These are phyloP conservation scores for Drosophila albomicans DNA, from an alignment of 1,140 invertebrate species.

Conservation along the genomic window DNA sequence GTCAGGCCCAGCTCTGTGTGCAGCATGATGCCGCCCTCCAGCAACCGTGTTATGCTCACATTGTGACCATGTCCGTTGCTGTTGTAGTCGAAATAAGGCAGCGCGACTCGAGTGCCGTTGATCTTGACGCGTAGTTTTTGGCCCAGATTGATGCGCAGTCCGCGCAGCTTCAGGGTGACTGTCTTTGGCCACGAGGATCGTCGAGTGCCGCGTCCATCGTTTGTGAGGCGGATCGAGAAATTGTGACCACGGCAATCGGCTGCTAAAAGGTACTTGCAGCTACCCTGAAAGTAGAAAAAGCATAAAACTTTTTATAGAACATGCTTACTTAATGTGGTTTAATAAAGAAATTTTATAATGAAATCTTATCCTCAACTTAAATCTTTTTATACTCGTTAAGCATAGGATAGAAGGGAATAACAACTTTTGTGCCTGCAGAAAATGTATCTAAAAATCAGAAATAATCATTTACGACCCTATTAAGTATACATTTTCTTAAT, in stretches of 20 bases:
- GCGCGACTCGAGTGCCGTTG: constrained; percentile 89
- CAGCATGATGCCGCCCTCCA: constrained; percentile 89
- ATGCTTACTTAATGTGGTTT: neutral
- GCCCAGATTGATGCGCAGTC: constrained; percentile 93
- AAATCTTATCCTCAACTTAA: no score
- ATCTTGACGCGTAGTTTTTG: constrained; percentile 94
- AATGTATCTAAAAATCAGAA: no score
- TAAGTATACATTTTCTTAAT: no score
- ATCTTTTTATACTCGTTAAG: no score
- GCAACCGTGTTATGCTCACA: constrained; percentile 87
- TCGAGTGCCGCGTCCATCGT: constrained; percentile 91
- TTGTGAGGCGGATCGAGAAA: constrained; percentile 95
- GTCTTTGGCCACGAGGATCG: constrained; percentile 95
- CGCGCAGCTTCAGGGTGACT: constrained; percentile 91
- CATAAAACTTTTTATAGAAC: neutral
- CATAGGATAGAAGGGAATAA: no score
- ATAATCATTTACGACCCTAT: no score
- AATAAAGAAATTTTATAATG: no score
- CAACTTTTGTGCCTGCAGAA: no score
- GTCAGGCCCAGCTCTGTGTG: constrained; percentile 90
- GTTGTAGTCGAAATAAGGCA: constrained; percentile 87
- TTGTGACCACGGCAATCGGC: constrained; percentile 92
- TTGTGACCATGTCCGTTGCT: constrained; percentile 80
- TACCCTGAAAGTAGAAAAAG: constrained; percentile 87
- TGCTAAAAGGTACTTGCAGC: constrained; percentile 95